Evolutionary conservation across 1,140 invertebrate genomes (phyloP).

Genomic region (Drosophila jambulina): DNA sequence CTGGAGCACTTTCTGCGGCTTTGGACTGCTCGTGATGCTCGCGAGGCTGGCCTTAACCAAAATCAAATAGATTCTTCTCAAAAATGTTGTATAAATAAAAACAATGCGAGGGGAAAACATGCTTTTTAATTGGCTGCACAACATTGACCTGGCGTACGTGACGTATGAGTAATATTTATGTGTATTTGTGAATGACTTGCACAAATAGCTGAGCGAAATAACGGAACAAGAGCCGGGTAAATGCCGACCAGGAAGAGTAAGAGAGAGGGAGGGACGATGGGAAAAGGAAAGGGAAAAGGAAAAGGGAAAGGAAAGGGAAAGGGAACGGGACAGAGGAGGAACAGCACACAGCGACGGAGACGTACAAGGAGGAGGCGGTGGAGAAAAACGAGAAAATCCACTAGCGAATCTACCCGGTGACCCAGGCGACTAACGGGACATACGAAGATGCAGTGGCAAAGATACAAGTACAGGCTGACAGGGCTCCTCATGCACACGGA

Average conservation of each 20-base stretch:
- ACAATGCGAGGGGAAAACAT: conserved; percentile 28
- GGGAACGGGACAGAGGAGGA: conserved; percentile 4
- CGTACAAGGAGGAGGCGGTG: conserved; percentile 1
- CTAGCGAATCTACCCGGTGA: conserved; percentile 53
- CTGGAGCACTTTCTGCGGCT: conserved; percentile 15
- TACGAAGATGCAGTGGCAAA: conserved; percentile 65
- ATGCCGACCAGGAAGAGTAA: conserved; percentile 32
- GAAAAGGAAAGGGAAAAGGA: background rate
- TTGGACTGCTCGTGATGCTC: background rate
- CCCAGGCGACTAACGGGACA: conserved; percentile 51
- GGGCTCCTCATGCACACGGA: conserved; percentile 34
- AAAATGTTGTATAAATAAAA: conserved; percentile 44
- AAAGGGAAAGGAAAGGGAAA: background rate
- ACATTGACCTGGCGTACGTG: conserved; percentile 49
- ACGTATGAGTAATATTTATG: conserved; percentile 48
- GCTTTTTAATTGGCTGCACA: conserved; percentile 37
- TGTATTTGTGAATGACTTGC: conserved; percentile 49
- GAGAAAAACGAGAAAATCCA: conserved; percentile 36
- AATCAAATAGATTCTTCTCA: conserved; percentile 34
- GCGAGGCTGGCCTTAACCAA: conserved; percentile 27
- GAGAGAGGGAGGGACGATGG: background rate
- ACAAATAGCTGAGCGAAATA: conserved; percentile 41
- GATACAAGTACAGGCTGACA: conserved; percentile 62
- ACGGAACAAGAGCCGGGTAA: conserved; percentile 40
- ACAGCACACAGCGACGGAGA: background rate